Conservation (phyloP, 2,113 vertebrate species). For the Corapipo altera region DNA sequence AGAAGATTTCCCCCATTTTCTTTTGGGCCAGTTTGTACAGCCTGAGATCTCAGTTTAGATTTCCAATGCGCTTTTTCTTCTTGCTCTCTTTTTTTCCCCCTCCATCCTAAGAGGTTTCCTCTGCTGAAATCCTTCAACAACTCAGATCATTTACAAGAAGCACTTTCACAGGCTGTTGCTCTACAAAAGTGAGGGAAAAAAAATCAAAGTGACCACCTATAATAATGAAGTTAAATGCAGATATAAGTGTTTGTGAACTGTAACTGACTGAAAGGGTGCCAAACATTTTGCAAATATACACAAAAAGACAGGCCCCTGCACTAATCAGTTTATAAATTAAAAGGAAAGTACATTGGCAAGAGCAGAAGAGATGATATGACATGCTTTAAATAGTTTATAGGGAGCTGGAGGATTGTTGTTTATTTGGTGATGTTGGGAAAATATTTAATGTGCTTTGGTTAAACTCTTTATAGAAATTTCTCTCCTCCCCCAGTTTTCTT, state of each 20-base stretch:
- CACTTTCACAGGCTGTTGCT: background rate
- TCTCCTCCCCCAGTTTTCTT: slow-evolving; percentile 40
- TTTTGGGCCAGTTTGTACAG: background rate
- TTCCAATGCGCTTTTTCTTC: background rate
- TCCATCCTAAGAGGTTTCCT: background rate
- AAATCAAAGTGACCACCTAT: background rate
- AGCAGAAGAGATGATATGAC: slow-evolving; percentile 53
- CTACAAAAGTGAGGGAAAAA: background rate
- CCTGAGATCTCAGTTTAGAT: background rate
- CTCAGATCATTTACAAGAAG: background rate
- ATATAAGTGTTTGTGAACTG: slow-evolving; percentile 28
- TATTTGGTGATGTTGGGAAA: slow-evolving; percentile 71
- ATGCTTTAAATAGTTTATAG: slow-evolving; percentile 67
- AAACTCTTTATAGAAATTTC: slow-evolving; percentile 53
- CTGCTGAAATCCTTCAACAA: background rate
- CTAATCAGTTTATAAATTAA: slow-evolving; percentile 55
- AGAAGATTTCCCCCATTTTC: background rate
- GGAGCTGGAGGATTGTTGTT: slow-evolving; percentile 64
- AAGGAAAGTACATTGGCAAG: slow-evolving; percentile 63
- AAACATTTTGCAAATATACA: slow-evolving; percentile 55
- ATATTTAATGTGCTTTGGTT: slow-evolving; percentile 62
- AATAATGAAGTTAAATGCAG: slow-evolving; percentile 12
- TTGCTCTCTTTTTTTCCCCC: accelerated
- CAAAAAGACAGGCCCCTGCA: slow-evolving; percentile 30
- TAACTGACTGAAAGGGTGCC: slow-evolving; percentile 20